These are phyloP conservation scores for Mycteria americana DNA, from an alignment of 2,797 vertebrate genomes.

Conservation along the genomic window DNA sequence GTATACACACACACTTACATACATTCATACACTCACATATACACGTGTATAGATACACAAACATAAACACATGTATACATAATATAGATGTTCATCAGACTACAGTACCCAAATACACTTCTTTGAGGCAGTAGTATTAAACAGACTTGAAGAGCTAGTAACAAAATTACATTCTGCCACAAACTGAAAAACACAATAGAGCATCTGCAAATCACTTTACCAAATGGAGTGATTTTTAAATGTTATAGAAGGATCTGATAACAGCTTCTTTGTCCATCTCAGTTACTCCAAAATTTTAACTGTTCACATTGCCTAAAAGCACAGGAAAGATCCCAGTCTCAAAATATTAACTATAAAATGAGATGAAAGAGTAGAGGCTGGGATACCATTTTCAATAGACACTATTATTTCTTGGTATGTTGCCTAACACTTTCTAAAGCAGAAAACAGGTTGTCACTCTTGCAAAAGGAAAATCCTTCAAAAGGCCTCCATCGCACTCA, in stretches of 20 bases:
- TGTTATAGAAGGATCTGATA: not conserved
- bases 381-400: not conserved
- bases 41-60: accelerated
- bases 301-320: not conserved
- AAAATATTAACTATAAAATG: not conserved
- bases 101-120: not conserved
- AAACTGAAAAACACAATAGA: not conserved
- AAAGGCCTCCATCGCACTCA: not conserved
- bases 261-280: not conserved
- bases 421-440: not conserved
- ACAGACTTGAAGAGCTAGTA: not conserved
- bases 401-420: not conserved
- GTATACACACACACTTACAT: not conserved
- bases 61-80: not conserved
- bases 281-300: not conserved
- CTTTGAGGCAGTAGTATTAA: not conserved
- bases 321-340: not conserved
- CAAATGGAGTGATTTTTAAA: not conserved
- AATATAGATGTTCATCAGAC: not conserved
- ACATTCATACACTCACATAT: not conserved
- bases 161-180: not conserved
- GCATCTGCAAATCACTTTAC: not conserved
- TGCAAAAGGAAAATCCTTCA: not conserved
- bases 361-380: not conserved
- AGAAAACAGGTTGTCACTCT: not conserved